phyloP scores from a whole-genome alignment of 23 tunicate species.

The Phallusia fumigata region DNA sequence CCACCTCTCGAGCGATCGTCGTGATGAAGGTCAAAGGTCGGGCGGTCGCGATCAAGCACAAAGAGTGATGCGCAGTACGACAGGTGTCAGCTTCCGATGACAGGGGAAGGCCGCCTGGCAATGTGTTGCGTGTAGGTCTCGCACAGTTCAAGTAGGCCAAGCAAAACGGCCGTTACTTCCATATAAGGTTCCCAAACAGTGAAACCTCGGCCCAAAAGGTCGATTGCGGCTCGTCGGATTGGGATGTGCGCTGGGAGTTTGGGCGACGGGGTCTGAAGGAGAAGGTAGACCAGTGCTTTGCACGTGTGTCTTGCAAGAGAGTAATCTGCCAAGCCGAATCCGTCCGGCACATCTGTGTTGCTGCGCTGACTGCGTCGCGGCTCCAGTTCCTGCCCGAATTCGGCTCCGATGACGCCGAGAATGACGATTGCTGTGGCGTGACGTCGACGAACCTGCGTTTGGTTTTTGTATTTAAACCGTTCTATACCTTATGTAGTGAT shows the following conservation, averaged over 20 bases:
- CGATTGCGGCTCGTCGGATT: slow-evolving; percentile 86
- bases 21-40: slow-evolving; percentile 90
- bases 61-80: slow-evolving; percentile 87
- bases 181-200: slow-evolving; percentile 96
- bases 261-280: slow-evolving; percentile 71
- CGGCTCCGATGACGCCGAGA: slow-evolving; percentile 94
- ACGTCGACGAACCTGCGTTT: slow-evolving; percentile 57
- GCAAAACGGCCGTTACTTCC: slow-evolving; percentile 86
- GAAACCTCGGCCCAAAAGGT: slow-evolving; percentile 88
- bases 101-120: slow-evolving; percentile 59
- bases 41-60: slow-evolving; percentile 87
- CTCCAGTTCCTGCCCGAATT: slow-evolving; percentile 83
- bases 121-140: slow-evolving; percentile 49
- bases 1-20: slow-evolving; percentile 92
- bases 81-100: slow-evolving; percentile 87
- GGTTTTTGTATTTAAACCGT: no score
- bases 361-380: slow-evolving; percentile 29
- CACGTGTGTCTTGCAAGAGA: slow-evolving; percentile 81
- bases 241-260: slow-evolving; percentile 87
- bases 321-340: slow-evolving; percentile 59
- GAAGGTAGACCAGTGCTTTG: slow-evolving; percentile 82
- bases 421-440: slow-evolving; percentile 96
- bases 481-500: no score
- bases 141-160: slow-evolving; percentile 81
- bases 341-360: slow-evolving; percentile 63